Evolutionary conservation across 2,888 invertebrate species (phyloP).

Genomic region (Tuberolachnus salignus): DNA sequence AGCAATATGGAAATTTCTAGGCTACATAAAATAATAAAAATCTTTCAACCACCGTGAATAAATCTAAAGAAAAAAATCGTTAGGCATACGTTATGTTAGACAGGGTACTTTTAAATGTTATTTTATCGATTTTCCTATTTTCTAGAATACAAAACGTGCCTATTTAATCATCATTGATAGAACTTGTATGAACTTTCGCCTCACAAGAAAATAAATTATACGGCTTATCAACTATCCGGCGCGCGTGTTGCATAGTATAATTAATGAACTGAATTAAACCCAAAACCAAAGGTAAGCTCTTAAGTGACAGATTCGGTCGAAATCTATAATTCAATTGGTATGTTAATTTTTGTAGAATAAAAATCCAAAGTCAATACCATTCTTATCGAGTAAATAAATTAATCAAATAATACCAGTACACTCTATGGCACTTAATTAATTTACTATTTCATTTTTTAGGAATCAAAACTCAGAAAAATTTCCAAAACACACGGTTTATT

Average conservation of each 20-base stretch:
- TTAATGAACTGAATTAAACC: constrained; percentile 34
- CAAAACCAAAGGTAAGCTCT: constrained; percentile 14
- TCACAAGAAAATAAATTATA: constrained; percentile 23
- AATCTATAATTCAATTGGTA: constrained; percentile 26
- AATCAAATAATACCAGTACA: background rate
- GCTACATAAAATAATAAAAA: too few relatives aligned
- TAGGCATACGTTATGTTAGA: too few relatives aligned
- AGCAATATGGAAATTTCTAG: too few relatives aligned
- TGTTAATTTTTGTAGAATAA: constrained; percentile 4
- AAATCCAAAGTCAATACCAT: constrained; percentile 1
- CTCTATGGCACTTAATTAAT: too few relatives aligned
- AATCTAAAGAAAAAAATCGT: too few relatives aligned
- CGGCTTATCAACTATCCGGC: background rate
- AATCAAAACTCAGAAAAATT: too few relatives aligned
- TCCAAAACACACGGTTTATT: too few relatives aligned
- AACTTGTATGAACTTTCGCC: background rate
- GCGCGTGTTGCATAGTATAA: constrained; percentile 15
- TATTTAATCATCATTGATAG: background rate
- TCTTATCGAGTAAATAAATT: too few relatives aligned
- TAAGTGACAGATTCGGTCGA: constrained; percentile 1
- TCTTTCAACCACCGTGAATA: too few relatives aligned
- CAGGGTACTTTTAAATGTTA: too few relatives aligned
- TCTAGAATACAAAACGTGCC: background rate
- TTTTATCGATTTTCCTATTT: too few relatives aligned
- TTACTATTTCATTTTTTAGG: too few relatives aligned